Evolutionary conservation across 2,113 vertebrate species (phyloP), one percentile per base, ranked within the genome.

Genomic region (Oenanthe melanoleuca): DNA sequence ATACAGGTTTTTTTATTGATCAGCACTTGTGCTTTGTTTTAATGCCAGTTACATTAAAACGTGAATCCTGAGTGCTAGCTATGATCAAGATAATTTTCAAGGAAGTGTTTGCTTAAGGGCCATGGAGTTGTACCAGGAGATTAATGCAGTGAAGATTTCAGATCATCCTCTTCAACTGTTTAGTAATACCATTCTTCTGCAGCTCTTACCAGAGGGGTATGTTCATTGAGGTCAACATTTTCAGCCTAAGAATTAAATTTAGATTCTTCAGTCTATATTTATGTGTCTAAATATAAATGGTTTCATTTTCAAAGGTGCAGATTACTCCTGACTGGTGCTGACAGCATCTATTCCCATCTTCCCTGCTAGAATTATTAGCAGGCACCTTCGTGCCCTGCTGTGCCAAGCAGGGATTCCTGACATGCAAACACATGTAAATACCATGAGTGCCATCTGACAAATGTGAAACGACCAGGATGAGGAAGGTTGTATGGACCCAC

Each of bases 261-360:
- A 96, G 92, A 83, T 86, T 93, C 82, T 92, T 81, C 71, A 53
- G 80, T 84, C 92, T 94, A 89, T 93, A 92, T 96, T 94, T 96
- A 90, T 6, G 3, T 24, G 45, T 81, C 94, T 96, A 96, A 92
- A 97, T 90, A 96, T 90, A 96, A 94, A 83, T 0, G 44, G 85
- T 89, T 96, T 96, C 85, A 92, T 96, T 96, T 96, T 96, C 89
- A 96, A 96, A 96, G 82, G 75, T 84, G 65, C 79, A 81, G 88
- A 93, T 95, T 89, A 88, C 67, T 86, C 53, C 7, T 9, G 82
- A 45, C 88, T 92, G 80, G 79, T 0, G 26, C 72, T 96, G 96
- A 95, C 95, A 95, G 69, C 65, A 80, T 85, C 87, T 94, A 95
- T 87, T 97, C 93, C 94, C 66, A 93, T 94, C 85, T 92, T 84